Evolutionary conservation across 2,888 invertebrate species (phyloP), one percentile per base, ranked within the genome.

Genomic region (Neuroscelio doddi): DNA sequence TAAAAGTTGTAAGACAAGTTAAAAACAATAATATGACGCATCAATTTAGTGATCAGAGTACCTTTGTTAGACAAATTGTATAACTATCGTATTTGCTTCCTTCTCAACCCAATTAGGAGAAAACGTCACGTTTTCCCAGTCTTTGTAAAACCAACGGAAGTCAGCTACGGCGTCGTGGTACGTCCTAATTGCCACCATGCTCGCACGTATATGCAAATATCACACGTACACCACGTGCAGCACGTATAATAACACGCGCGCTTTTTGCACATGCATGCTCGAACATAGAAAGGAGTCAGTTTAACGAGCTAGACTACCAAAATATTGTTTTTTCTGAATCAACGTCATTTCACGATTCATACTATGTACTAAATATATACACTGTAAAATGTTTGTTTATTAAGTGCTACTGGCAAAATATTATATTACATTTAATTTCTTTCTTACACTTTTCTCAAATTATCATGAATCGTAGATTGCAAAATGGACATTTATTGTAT

Each of bases 201-300:
- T 64, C 49, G 59, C 62, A 62, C 61, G 67, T 69, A 65, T 64
- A 71, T 69, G 71, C 71, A 69, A 69, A 71, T 71, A 51, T 62
- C 51, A 58, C 69, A 64, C 67, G 53, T 53, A 38, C 44, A 34
- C 32, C 61, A 39, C 61, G 65, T 63, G 64, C 69, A 61, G 64
- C 68, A 50, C 62, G 68, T 64, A 64, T 64, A 67, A 58, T 61
- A 69, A 61, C 59, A 63, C 56, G 45, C 67, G 55, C 21, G 38
- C 55, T 73, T 66, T 75, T 76, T 72, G 67, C 69, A 41, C 62
- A 65, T 58, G 65, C 70, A 67, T 58, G 67, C 67, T 68, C 45
- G 55, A 69, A 71, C 65, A 69, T 67, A 67, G 58, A 71, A 47
- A 34, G 21, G 49, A 61, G 57, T 66, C 44, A 52, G 57, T 59